Conservation (phyloP, 2,797 vertebrate genomes). For the Halcyon smyrnensis region DNA sequence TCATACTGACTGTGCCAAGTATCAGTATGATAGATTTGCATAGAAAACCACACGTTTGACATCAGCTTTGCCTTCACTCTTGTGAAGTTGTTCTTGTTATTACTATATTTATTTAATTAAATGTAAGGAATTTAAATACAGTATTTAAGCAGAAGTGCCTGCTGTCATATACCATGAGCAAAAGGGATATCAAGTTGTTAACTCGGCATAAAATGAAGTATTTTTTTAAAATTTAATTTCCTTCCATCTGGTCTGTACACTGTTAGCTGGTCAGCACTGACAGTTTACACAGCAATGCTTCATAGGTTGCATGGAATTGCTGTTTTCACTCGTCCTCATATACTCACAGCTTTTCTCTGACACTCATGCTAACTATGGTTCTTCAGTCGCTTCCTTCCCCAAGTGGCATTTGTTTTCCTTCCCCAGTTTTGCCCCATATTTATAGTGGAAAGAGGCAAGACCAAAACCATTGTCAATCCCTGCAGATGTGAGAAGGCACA, state of each 20-base stretch:
- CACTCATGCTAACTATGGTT: background rate
- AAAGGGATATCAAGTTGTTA: background rate
- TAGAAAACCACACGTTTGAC: background rate
- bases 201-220: background rate
- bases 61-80: background rate
- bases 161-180: background rate
- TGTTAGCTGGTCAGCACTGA: background rate
- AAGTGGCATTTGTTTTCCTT: background rate
- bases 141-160: background rate
- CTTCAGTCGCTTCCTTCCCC: background rate
- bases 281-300: background rate
- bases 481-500: background rate
- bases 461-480: background rate
- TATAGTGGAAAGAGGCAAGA: background rate
- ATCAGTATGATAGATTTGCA: background rate
- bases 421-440: background rate
- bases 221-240: background rate
- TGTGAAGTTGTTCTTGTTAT: background rate
- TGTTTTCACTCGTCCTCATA: fast-evolving
- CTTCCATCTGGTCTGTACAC: background rate
- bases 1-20: background rate
- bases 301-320: background rate
- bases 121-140: background rate
- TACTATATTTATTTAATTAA: background rate
- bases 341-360: background rate